These are phyloP conservation scores for Chrysotoxum bicinctum DNA, from an alignment of 2,888 invertebrate genomes.

Conservation along the genomic window DNA sequence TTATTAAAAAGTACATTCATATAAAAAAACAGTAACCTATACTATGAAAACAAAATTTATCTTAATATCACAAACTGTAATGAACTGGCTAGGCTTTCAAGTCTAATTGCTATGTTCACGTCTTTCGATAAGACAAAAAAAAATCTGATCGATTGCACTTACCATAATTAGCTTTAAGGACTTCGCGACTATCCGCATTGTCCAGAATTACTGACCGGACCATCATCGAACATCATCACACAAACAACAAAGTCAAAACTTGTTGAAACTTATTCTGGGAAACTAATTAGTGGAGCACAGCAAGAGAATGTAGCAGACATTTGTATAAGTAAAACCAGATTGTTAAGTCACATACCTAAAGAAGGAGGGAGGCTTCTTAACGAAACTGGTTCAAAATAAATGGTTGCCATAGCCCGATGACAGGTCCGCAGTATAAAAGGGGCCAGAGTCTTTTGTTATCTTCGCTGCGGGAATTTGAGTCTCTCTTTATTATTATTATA, in stretches of 20 bases:
- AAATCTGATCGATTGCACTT: slow-evolving; percentile 48
- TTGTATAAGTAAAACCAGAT: slow-evolving; percentile 52
- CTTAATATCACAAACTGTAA: not conserved
- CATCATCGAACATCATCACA: not conserved
- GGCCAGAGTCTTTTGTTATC: slow-evolving; percentile 53
- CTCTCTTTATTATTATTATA: not conserved
- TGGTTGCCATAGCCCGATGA: slow-evolving; percentile 62
- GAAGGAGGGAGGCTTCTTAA: slow-evolving; percentile 35
- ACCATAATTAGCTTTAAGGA: slow-evolving; percentile 53
- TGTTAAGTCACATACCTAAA: slow-evolving; percentile 46
- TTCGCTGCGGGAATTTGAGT: slow-evolving; percentile 10
- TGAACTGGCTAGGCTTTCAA: slow-evolving; percentile 1
- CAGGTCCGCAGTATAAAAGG: slow-evolving; percentile 35
- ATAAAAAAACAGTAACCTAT: not conserved
- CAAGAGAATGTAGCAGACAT: slow-evolving; percentile 14
- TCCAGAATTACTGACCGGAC: not conserved
- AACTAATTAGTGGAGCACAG: slow-evolving; percentile 50
- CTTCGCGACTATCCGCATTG: not conserved
- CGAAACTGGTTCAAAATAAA: slow-evolving; percentile 65
- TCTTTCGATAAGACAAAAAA: slow-evolving; percentile 16
- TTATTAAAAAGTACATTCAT: no score
- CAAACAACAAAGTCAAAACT: slow-evolving; percentile 16
- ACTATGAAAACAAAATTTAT: not conserved
- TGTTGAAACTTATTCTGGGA: slow-evolving; percentile 52
- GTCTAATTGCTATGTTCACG: not conserved